These are phyloP conservation scores for Mesaphorura yosii DNA, from an alignment of 1,140 invertebrate genomes.

Conservation along the genomic window DNA sequence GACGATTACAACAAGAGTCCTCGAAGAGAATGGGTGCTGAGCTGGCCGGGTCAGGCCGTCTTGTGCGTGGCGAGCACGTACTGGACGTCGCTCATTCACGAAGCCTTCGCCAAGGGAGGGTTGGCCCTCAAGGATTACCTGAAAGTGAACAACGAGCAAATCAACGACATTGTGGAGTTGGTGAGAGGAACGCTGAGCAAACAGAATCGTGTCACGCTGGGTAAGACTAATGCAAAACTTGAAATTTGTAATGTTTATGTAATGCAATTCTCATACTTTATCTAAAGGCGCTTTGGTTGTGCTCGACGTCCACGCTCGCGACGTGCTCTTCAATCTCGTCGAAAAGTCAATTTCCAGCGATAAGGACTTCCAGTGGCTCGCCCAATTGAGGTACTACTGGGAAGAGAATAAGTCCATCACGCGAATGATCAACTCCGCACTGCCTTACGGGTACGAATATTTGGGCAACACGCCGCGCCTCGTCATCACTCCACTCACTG, in stretches of 20 bases:
- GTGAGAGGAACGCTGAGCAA: constrained; percentile 72
- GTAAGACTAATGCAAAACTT: constrained; percentile 4
- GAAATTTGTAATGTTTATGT: background rate
- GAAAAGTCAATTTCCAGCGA: constrained; percentile 52
- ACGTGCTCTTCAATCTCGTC: constrained; percentile 63
- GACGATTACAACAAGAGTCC: constrained; percentile 52
- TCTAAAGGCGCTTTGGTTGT: constrained; percentile 58
- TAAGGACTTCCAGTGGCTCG: constrained; percentile 85
- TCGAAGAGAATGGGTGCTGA: constrained; percentile 67
- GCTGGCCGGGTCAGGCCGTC: constrained; percentile 79
- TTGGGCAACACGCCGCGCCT: constrained; percentile 69
- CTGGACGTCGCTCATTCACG: constrained; percentile 78
- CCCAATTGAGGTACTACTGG: constrained; percentile 89
- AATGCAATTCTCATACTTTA: background rate
- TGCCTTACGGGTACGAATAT: constrained; percentile 90
- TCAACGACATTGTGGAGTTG: constrained; percentile 75
- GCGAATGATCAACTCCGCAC: constrained; percentile 81
- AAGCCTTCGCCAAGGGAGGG: constrained; percentile 49
- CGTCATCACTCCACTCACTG: constrained; percentile 78
- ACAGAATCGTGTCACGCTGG: constrained; percentile 81
- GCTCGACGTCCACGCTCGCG: constrained; percentile 81
- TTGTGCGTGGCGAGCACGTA: constrained; percentile 75
- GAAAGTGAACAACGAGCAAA: constrained; percentile 48
- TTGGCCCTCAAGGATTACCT: constrained; percentile 45
- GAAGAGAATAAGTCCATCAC: constrained; percentile 61